Evolutionary conservation across 2,113 vertebrate species (phyloP).

Genomic region (Fregetta grallaria): DNA sequence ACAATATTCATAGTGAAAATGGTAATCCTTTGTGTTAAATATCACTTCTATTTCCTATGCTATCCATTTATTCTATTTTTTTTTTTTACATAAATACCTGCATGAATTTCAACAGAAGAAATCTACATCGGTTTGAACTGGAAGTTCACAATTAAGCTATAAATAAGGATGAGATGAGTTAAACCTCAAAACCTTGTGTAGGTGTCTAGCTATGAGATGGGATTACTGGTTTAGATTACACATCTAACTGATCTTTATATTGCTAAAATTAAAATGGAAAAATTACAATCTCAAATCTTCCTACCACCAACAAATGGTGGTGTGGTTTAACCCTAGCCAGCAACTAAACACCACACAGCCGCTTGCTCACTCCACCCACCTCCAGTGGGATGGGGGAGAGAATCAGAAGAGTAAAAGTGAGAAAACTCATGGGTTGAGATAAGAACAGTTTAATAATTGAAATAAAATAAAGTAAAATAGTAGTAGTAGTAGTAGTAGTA

Average conservation of each 20-base stretch:
- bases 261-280: background rate
- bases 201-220: background rate
- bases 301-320: accelerated
- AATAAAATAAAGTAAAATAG: too few species aligned
- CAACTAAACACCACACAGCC: too few species aligned
- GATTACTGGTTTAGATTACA: background rate
- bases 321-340: too few species aligned
- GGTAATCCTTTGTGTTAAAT: background rate
- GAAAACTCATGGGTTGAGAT: too few species aligned
- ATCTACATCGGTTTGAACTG: background rate
- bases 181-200: background rate
- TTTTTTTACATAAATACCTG: background rate
- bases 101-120: background rate
- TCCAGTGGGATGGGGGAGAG: too few species aligned
- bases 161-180: background rate
- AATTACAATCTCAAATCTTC: background rate
- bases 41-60: background rate
- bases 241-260: background rate
- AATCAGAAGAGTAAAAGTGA: too few species aligned
- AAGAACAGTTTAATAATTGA: too few species aligned
- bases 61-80: background rate
- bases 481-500: too few species aligned
- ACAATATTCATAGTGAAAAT: background rate
- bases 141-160: background rate
- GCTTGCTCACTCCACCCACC: too few species aligned